Conservation (phyloP, 37 sponge, comb jelly and placozoan genomes). For the Mnemiopsis leidyi region DNA sequence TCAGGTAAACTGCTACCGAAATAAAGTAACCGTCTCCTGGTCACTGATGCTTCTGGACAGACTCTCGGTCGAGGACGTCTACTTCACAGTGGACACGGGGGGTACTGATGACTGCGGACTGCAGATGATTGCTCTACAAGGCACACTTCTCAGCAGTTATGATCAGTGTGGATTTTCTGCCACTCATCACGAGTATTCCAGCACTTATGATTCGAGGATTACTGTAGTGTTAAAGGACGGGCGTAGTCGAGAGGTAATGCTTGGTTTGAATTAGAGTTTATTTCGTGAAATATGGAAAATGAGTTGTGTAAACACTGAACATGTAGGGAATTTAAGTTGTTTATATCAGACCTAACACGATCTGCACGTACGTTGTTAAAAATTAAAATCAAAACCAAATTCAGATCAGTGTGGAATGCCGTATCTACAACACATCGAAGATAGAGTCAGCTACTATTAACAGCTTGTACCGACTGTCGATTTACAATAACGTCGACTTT, state of each 20-base stretch:
- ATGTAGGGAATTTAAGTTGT: too few relatives aligned
- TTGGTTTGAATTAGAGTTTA: too few relatives aligned
- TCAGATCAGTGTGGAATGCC: constrained; percentile 9
- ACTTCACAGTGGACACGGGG: not conserved
- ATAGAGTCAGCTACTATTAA: not conserved
- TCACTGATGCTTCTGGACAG: not conserved
- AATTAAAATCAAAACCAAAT: too few relatives aligned
- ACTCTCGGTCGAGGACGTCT: not conserved
- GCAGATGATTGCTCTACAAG: not conserved
- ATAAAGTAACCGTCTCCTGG: not conserved
- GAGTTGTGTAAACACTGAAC: too few relatives aligned
- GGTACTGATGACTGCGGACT: not conserved
- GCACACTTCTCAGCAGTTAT: not conserved
- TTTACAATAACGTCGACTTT: not conserved
- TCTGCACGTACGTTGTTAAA: too few relatives aligned
- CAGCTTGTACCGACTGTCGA: not conserved
- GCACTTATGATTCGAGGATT: not conserved
- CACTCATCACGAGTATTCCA: not conserved
- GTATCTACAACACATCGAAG: not conserved
- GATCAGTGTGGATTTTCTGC: not conserved
- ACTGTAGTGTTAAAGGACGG: not conserved
- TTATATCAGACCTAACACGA: too few relatives aligned
- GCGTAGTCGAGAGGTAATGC: not conserved
- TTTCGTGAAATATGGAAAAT: too few relatives aligned
- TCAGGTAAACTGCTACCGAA: constrained; percentile 17